Base-by-base conservation (phyloP, 2,888 invertebrate species). In the Monopis laevigella region DNA sequence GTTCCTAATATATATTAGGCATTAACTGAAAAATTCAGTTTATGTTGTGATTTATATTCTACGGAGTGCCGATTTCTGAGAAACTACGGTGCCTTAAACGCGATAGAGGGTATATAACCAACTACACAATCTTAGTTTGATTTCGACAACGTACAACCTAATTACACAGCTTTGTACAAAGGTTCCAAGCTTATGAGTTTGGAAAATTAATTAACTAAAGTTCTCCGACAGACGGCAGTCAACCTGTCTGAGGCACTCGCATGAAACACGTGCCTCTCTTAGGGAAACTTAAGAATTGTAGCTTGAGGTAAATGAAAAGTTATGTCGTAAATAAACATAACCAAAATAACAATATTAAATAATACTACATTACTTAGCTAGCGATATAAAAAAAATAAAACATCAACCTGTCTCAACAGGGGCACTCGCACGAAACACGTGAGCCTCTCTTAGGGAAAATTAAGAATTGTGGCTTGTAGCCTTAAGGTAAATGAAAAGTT, bases 201-300 rank as follows among this genome's bases (percentile, higher is more conserved):
- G 36, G 36, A 36, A 36, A 36, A 36, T 36, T 36, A 36, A 36
- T 36, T 36, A 36, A 36, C 36, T 36, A 11, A 13, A 36, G 21
- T 36, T 36, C 24, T 8, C 32, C 14, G 17, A 32, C 32, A 30
- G 11, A 32, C 14, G 32, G 32, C 32, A 17, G 17, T 17, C n/a
- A 8, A 7, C 16, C 32, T 32, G 32, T 32, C 32, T 17, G 16
- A 16, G 32, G 3, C 32, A 32, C 17, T 32, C 17, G 32, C 17
- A 32, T 17, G 32, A 13, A 14, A 32, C 32, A 32, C 32, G 32
- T 32, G 32, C 17, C 10, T 32, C 17, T 32, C 32, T 17, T 32
- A 16, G 8, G 17, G 16, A 32, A 14, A 32, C 32, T 32, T 13
- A 16, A 32, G 17, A 17, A 17, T 32, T 17, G n/a, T 32, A 13